These are phyloP conservation scores for Typhlomys cinereus DNA, from an alignment of 2,113 vertebrate genomes.

Conservation along the genomic window DNA sequence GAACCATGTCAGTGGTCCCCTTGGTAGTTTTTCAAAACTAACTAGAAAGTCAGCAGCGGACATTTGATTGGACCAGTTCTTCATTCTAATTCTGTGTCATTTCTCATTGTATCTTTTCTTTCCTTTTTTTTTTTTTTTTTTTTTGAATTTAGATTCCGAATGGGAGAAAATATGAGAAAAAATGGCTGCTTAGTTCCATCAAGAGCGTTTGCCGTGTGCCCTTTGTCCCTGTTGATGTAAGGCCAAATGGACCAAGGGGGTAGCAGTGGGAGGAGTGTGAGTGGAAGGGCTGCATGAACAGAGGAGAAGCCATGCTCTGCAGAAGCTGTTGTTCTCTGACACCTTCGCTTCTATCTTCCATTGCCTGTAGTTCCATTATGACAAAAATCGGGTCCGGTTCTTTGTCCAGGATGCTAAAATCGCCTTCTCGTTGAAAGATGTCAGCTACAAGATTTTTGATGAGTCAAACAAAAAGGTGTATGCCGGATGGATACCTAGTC, in stretches of 20 bases:
- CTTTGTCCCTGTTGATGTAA: constrained; percentile 88
- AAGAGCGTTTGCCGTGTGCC: constrained; percentile 84
- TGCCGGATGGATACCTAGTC: background rate
- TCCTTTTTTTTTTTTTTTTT: background rate
- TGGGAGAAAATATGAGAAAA: constrained; percentile 89
- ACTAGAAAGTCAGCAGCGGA: background rate
- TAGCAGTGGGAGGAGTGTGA: too few relatives aligned
- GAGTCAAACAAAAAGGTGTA: constrained; percentile 83
- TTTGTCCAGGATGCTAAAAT: constrained; percentile 84
- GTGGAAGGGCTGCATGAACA: too few relatives aligned
- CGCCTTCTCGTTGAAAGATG: constrained; percentile 86
- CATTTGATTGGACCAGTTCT: background rate
- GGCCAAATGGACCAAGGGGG: constrained; percentile 6
- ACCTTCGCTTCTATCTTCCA: constrained; percentile 73
- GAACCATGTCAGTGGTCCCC: background rate
- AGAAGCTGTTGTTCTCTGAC: background rate
- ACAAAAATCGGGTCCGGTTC: constrained; percentile 84
- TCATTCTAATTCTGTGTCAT: background rate
- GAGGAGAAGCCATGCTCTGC: background rate
- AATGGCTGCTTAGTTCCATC: constrained; percentile 87
- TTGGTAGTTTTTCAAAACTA: background rate
- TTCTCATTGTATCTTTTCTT: too few relatives aligned
- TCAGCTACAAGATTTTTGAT: constrained; percentile 86
- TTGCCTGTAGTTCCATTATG: constrained; percentile 86
- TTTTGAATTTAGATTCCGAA: constrained; percentile 82